Base-by-base conservation (phyloP, 2,113 vertebrate species). In the Quiscalus mexicanus region DNA sequence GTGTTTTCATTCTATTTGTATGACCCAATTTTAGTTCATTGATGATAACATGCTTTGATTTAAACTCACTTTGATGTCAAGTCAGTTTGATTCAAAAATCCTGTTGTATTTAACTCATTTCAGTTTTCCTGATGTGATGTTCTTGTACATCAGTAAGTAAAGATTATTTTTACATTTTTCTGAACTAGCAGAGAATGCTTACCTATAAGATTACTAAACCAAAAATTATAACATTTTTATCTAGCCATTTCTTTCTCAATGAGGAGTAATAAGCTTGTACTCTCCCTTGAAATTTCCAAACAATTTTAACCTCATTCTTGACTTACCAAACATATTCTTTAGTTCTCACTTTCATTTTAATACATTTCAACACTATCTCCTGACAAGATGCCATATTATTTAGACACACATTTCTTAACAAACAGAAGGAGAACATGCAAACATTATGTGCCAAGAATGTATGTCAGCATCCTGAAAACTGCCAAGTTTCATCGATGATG, bases 11-110 rank as follows among this genome's bases (percentile, higher is more conserved):
- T 97, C 92, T 95, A 95, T 97, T 97, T 96, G 63, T 81, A 84
- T 95, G 95, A 97, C 84, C 92, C 85, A 97, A 76, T 97, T 98
- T 97, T 94, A 86, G 69, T 15, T 96, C 41, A 68, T 37, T 96
- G 97, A 97, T 95, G 91, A 70, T 94, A 97, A 97, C 64, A 80
- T 2, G 6, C 96, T 97, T 96, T 98, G 96, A 98, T 97, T 97
- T 96, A 80, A 96, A 95, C 63, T 96, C 65, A 87, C 65, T 97
- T 97, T 96, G 83, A 97, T 96, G 93, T 94, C 92, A 75, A 96
- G 67, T 76, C 86, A 90, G 82, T 95, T 96, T 91, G 76, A 95
- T 97, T 96, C 70, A 93, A 95, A 97, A 97, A 91, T 74, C 84
- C 69, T 96, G 90, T 93, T 97, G 95, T 96, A 96, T 97, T 97